Conservation (phyloP, 1,140 invertebrate species). For the Macrocentrus cingulum region DNA sequence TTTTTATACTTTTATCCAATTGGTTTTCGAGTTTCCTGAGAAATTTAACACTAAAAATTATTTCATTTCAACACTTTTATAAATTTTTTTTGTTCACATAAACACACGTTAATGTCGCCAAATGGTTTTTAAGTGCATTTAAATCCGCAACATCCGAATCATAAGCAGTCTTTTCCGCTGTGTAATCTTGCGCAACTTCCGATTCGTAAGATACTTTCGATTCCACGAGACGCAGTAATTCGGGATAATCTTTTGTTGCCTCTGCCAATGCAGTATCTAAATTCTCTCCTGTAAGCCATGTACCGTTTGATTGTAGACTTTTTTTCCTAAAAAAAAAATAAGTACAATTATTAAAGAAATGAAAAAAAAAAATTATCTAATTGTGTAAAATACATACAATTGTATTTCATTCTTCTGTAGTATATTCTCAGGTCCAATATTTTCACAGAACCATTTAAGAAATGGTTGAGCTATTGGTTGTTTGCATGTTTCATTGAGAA, state of each 20-base stretch:
- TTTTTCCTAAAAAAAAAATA: conserved; percentile 30
- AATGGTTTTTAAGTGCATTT: conserved; percentile 38
- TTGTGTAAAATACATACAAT: conserved; percentile 37
- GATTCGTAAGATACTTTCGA: conserved; percentile 29
- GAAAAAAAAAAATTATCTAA: conserved; percentile 16
- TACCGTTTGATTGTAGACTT: conserved; percentile 36
- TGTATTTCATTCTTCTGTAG: conserved; percentile 40
- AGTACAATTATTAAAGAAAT: conserved; percentile 8
- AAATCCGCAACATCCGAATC: conserved; percentile 43
- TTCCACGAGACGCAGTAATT: conserved; percentile 39
- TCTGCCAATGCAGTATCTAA: conserved; percentile 42
- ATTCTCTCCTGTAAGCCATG: conserved; percentile 40
- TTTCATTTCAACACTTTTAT: too few relatives aligned
- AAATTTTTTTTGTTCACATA: conserved; percentile 14
- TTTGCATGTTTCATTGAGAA: conserved; percentile 35
- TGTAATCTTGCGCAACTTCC: conserved; percentile 30
- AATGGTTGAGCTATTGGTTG: conserved; percentile 41
- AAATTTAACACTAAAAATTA: conserved; percentile 21
- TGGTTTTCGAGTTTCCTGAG: conserved; percentile 42
- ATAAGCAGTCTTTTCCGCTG: conserved; percentile 40
- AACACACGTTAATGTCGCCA: conserved; percentile 44
- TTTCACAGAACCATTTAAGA: conserved; percentile 49
- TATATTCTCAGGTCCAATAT: conserved; percentile 44
- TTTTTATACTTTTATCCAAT: conserved; percentile 45
- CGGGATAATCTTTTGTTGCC: conserved; percentile 40